phyloP scores from a whole-genome alignment of 2,888 invertebrate genomes.

The Eledona agricola region DNA sequence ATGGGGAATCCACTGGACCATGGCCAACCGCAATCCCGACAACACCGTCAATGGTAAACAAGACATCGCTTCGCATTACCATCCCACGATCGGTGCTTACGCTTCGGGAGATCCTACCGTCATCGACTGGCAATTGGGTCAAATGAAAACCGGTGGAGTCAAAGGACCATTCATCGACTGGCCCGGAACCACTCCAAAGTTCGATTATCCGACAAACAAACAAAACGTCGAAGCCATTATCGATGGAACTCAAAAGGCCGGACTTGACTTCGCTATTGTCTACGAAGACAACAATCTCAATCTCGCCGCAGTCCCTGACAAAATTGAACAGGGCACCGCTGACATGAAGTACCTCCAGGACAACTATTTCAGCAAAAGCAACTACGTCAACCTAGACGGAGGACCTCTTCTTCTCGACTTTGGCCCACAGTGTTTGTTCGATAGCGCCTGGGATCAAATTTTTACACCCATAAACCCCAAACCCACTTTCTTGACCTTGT shows the following conservation, averaged over 20 bases:
- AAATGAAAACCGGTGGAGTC: slow-evolving; percentile 2
- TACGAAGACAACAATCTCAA: slow-evolving; percentile 10
- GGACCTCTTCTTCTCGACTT: slow-evolving; percentile 4
- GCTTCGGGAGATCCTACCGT: neutral
- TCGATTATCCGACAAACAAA: slow-evolving; percentile 1
- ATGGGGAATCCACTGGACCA: slow-evolving; percentile 1
- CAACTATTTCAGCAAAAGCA: slow-evolving; percentile 5
- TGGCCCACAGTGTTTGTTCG: slow-evolving; percentile 2
- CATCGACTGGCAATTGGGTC: neutral
- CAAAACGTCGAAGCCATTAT: slow-evolving; percentile 4
- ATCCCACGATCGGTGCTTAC: neutral
- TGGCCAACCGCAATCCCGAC: slow-evolving; percentile 1
- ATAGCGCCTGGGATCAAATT: neutral
- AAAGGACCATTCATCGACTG: slow-evolving; percentile 2
- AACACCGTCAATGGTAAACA: slow-evolving; percentile 1
- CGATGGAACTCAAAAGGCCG: neutral
- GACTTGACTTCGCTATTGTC: slow-evolving; percentile 5
- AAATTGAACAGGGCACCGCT: slow-evolving; percentile 4
- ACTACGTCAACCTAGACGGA: slow-evolving; percentile 4
- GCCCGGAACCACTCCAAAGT: slow-evolving; percentile 1
- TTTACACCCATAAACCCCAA: neutral
- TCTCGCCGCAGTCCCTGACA: neutral
- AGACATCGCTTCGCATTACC: neutral
- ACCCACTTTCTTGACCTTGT: slow-evolving; percentile 4
- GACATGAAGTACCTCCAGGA: too few relatives aligned